These are phyloP conservation scores for Ceratitis capitata DNA, from an alignment of 1,140 invertebrate species.

Conservation along the genomic window DNA sequence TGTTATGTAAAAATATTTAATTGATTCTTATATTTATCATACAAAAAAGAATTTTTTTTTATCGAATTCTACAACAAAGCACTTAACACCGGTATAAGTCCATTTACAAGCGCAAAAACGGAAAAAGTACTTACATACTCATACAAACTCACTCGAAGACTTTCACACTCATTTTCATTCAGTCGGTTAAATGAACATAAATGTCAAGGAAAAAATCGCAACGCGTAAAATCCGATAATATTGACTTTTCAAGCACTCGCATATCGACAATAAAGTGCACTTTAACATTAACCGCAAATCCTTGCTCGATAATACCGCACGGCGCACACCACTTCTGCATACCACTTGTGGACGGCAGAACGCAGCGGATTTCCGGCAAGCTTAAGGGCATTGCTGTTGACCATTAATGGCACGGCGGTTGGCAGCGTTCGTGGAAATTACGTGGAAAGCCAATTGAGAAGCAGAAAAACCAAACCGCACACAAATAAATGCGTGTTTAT, in stretches of 20 bases:
- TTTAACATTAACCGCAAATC: conserved; percentile 9
- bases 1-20: no score
- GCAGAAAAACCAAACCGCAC: not conserved
- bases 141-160: not conserved
- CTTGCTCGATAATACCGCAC: not conserved
- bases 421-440: not conserved
- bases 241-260: conserved; percentile 18
- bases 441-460: not conserved
- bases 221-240: conserved; percentile 14
- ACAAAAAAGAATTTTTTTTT: no score
- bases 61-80: not conserved
- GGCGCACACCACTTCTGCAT: not conserved
- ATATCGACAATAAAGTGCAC: not conserved
- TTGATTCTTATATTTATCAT: no score
- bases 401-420: not conserved
- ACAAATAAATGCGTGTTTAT: not conserved
- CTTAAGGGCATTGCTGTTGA: not conserved
- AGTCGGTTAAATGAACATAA: not conserved
- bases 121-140: not conserved
- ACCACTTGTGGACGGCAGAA: not conserved
- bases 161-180: not conserved
- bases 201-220: not conserved
- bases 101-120: no score
- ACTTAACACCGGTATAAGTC: no score
- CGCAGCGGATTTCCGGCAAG: not conserved